These are phyloP conservation scores for Spizaetus ornatus DNA, from an alignment of 2,113 vertebrate species.

Conservation along the genomic window DNA sequence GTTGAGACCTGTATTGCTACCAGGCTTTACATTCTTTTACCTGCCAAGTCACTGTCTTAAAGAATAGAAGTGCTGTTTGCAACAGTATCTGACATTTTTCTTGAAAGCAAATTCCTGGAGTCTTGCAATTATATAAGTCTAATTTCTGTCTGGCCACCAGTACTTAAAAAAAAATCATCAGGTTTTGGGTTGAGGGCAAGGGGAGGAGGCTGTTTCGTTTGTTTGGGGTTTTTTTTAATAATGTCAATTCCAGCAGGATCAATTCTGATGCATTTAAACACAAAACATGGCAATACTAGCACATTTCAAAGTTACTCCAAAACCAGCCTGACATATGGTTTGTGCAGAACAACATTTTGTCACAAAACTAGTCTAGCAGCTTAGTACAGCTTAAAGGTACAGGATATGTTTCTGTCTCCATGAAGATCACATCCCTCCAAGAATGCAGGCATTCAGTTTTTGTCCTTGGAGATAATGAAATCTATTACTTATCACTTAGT, in stretches of 20 bases:
- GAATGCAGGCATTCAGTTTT: background rate
- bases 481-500: too few species aligned
- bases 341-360: background rate
- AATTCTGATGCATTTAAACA: background rate
- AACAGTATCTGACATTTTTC: background rate
- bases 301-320: background rate
- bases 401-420: background rate
- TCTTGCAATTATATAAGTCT: background rate
- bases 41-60: background rate
- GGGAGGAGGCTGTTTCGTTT: background rate
- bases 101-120: background rate
- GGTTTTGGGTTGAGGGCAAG: background rate
- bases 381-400: background rate
- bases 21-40: background rate
- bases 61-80: background rate
- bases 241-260: background rate
- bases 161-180: background rate
- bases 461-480: background rate
- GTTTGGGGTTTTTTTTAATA: background rate
- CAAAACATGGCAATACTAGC: background rate
- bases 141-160: background rate
- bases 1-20: background rate
- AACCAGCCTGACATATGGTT: background rate
- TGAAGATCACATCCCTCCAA: background rate
- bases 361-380: background rate